These are phyloP conservation scores for Aplodontia rufa DNA, from an alignment of 2,113 vertebrate genomes.

Conservation along the genomic window DNA sequence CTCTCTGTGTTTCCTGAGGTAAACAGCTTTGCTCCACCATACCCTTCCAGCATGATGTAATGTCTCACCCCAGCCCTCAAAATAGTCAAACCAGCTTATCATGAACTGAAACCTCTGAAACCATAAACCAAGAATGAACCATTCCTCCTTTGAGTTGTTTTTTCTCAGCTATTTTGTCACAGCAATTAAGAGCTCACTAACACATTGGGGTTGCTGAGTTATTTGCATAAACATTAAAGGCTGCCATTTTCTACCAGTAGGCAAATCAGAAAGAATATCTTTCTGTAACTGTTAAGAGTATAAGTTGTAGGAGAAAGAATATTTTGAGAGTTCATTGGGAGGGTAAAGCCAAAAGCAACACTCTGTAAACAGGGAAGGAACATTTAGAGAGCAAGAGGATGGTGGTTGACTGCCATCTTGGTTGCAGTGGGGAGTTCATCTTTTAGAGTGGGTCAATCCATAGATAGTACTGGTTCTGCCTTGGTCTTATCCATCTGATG, in stretches of 20 bases:
- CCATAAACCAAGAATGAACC: too few species aligned
- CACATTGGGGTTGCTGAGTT: background rate
- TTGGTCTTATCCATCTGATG: background rate
- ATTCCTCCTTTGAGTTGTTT: too few species aligned
- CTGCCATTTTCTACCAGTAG: background rate
- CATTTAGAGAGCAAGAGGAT: background rate
- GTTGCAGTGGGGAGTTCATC: background rate
- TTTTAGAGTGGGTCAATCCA: background rate
- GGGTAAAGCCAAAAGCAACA: background rate
- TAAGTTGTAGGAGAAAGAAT: background rate
- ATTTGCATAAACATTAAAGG: background rate
- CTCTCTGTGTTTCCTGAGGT: too few species aligned
- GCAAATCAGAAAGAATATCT: background rate
- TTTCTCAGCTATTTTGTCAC: too few species aligned
- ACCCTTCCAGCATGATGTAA: too few species aligned
- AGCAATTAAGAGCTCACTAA: too few species aligned
- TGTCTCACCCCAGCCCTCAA: too few species aligned
- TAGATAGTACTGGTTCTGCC: background rate
- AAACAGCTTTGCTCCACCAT: too few species aligned
- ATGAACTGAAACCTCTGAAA: too few species aligned
- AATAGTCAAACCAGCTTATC: too few species aligned
- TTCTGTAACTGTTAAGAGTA: background rate
- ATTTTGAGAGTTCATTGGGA: background rate
- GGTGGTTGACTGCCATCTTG: background rate
- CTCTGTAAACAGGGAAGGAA: background rate